phyloP scores from a whole-genome alignment of 2,888 invertebrate genomes.

The Cephus pulcher region DNA sequence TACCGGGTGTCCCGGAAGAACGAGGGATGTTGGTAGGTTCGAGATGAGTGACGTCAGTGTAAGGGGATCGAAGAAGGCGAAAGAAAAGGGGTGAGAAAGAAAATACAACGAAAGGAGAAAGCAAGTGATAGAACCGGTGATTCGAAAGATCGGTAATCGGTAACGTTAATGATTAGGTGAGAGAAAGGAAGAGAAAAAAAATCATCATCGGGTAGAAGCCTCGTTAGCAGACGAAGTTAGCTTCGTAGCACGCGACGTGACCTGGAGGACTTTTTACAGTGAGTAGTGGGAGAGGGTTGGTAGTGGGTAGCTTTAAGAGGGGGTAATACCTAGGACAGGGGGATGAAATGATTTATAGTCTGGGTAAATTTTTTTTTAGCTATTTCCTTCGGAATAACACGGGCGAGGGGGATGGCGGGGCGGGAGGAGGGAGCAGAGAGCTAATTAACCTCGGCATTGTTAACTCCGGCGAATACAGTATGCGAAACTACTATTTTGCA shows the following conservation, averaged over 20 bases:
- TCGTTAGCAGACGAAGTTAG: constrained; percentile 6
- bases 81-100: neutral
- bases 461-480: constrained; percentile 38
- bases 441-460: constrained; percentile 62
- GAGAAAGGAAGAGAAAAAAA: neutral
- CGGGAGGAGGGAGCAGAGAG: constrained; percentile 22
- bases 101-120: neutral
- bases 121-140: neutral
- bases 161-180: constrained; percentile 1
- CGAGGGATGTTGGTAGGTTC: neutral
- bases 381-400: constrained; percentile 55
- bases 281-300: neutral
- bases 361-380: constrained; percentile 43
- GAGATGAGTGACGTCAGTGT: neutral
- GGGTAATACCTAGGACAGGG: constrained; percentile 15
- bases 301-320: neutral
- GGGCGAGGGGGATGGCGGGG: neutral
- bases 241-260: constrained; percentile 5
- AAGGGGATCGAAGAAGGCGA: neutral
- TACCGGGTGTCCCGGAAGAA: neutral
- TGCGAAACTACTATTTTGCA: constrained; percentile 57
- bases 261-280: neutral
- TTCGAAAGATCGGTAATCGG: neutral
- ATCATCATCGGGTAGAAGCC: neutral
- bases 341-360: constrained; percentile 55